These are phyloP conservation scores for Merops nubicus DNA, from an alignment of 2,113 vertebrate genomes.

Conservation along the genomic window DNA sequence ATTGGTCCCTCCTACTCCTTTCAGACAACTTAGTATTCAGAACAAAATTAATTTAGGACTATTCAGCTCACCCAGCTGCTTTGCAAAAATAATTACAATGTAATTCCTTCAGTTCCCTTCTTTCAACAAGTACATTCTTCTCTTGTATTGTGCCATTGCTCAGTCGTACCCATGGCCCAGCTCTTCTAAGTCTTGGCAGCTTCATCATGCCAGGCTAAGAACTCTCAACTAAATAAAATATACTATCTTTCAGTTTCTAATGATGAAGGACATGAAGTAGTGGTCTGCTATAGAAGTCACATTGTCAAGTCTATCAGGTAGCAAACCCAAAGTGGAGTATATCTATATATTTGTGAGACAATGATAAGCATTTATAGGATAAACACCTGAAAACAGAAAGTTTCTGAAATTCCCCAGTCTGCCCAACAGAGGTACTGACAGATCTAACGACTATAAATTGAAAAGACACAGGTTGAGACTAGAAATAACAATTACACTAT, in stretches of 20 bases:
- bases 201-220: not conserved
- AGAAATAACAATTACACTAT: not conserved
- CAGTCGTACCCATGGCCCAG: not conserved
- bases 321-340: not conserved
- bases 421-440: not conserved
- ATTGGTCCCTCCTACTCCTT: slow-evolving; percentile 52
- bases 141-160: slow-evolving; percentile 43
- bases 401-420: not conserved
- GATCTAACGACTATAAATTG: not conserved
- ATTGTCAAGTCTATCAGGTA: not conserved
- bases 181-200: slow-evolving; percentile 1
- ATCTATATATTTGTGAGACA: not conserved
- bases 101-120: slow-evolving; percentile 66
- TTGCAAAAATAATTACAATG: slow-evolving; percentile 73
- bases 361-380: not conserved
- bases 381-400: not conserved
- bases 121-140: slow-evolving; percentile 68
- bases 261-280: not conserved
- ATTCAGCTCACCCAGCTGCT: slow-evolving; percentile 76
- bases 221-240: not conserved
- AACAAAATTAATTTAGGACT: slow-evolving; percentile 74
- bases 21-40: slow-evolving; percentile 73
- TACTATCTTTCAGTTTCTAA: not conserved
- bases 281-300: not conserved
- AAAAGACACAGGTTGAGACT: not conserved